Evolutionary conservation across 2,888 invertebrate genomes (phyloP), one percentile per base, ranked within the genome.

Genomic region (Trachelus iudaicus): DNA sequence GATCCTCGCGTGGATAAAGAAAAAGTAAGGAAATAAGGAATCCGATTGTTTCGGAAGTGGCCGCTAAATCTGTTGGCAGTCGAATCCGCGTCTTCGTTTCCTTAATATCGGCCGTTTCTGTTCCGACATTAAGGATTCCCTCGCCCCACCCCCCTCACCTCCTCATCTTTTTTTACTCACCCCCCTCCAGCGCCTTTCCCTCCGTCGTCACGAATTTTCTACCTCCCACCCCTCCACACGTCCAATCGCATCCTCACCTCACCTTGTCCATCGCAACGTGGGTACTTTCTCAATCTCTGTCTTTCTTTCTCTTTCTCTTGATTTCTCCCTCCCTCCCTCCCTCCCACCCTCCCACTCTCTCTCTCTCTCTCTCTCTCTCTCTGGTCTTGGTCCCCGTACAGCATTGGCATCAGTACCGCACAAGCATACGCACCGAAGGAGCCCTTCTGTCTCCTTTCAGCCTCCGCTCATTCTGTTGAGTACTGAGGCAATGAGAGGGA

Each of bases 361-460:
- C 34, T 34, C 69, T 30, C 79, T 74, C 56, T 40, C 73, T 76
- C 73, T 76, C 56, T 73, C 71, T 69, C 68, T 76, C 33, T 56
- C 74, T 77, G 71, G 68, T 68, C 34, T 35, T 79, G 77, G 76
- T 73, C 81, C 79, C 73, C 82, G 80, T 80, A 79, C 81, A 81
- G 79, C 80, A 81, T 81, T 56, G 56, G 56, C 23, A 56, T 56
- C 56, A 56, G 56, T 81, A 75, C 83, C 84, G 84, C 83, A 83
- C 84, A 83, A 83, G 83, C 84, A 83, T 84, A 84, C 84, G 83
- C 82, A 83, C 83, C 81, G 81, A 80, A 81, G 81, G 78, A 77
- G 81, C 79, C 80, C 77, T 69, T 40, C 34, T 75, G 74, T 56
- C 73, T 73, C 34, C 40, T 69, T 74, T 73, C 75, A 69, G 71